These are phyloP conservation scores for Onychomys leucogaster DNA, from an alignment of 2,797 vertebrate species.

Conservation along the genomic window DNA sequence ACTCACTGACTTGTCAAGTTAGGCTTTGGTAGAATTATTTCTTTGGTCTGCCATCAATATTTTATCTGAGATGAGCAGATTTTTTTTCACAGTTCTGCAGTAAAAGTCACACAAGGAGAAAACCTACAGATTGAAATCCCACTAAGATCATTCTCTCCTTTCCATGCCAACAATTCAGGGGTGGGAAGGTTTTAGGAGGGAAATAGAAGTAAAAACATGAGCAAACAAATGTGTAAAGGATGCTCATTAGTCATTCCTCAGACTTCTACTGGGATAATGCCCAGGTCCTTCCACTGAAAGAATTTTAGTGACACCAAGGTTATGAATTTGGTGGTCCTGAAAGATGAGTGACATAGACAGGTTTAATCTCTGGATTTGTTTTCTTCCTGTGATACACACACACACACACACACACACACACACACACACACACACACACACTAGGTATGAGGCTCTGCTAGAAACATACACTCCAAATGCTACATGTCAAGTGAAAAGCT, in stretches of 20 bases:
- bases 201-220: conserved; percentile 38
- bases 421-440: neutral
- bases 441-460: neutral
- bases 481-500: conserved; percentile 55
- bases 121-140: conserved; percentile 51
- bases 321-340: conserved; percentile 55
- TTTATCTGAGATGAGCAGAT: neutral
- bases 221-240: neutral
- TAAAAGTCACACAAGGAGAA: neutral
- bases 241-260: conserved; percentile 6
- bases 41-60: neutral
- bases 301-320: neutral
- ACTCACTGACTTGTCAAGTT: neutral
- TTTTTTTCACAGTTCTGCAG: neutral
- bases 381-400: neutral
- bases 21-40: neutral
- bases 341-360: conserved; percentile 15
- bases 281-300: neutral
- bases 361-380: neutral
- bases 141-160: neutral
- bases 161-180: neutral
- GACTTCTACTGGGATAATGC: neutral
- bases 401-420: neutral
- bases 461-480: conserved; percentile 43
- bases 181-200: conserved; percentile 40